Percentiles rank a stretch among this genome's conserved stretches.
These are phyloP conservation scores for Chymomyza amoena DNA, from an alignment of 2,888 invertebrate genomes.

Conservation along the genomic window DNA sequence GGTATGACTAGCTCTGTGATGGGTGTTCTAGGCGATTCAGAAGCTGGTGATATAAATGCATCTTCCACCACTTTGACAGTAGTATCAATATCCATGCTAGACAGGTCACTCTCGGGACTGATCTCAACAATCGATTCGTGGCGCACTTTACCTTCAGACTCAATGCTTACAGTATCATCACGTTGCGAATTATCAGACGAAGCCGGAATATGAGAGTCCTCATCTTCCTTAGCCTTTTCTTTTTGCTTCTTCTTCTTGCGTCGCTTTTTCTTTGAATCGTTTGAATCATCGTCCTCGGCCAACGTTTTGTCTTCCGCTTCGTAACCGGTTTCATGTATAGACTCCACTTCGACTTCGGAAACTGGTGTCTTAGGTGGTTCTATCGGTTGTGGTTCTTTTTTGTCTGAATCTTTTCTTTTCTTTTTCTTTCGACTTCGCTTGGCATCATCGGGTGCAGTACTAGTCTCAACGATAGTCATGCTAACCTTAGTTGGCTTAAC, in stretches of 20 bases:
- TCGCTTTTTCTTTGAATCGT: slow-evolving; percentile 74
- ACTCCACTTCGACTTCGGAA: slow-evolving; percentile 70
- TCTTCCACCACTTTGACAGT: slow-evolving; percentile 85
- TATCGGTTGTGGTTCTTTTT: slow-evolving; percentile 55
- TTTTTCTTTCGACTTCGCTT: slow-evolving; percentile 84
- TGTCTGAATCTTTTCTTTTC: slow-evolving; percentile 81
- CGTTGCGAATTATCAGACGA: slow-evolving; percentile 79
- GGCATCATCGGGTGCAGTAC: slow-evolving; percentile 75
- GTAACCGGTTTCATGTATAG: slow-evolving; percentile 83
- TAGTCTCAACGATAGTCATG: slow-evolving; percentile 76
- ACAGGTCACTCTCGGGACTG: slow-evolving; percentile 77
- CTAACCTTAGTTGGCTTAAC: slow-evolving; percentile 64
- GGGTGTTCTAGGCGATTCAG: slow-evolving; percentile 81
- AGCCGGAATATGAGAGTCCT: slow-evolving; percentile 79
- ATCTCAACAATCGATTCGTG: slow-evolving; percentile 76
- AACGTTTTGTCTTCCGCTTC: slow-evolving; percentile 84
- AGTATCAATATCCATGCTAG: slow-evolving; percentile 80
- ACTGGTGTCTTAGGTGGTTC: slow-evolving; percentile 28
- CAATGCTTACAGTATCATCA: slow-evolving; percentile 68
- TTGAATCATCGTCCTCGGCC: slow-evolving; percentile 76
- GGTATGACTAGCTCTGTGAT: slow-evolving; percentile 80
- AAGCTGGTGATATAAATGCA: slow-evolving; percentile 81
- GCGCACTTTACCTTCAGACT: slow-evolving; percentile 63
- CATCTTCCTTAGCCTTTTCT: slow-evolving; percentile 79
- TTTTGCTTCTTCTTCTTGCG: slow-evolving; percentile 81